phyloP scores from a whole-genome alignment of 30 jellyfish, hydroid and myxozoan species.

The Aurelia aurita complex sp. Pacific region DNA sequence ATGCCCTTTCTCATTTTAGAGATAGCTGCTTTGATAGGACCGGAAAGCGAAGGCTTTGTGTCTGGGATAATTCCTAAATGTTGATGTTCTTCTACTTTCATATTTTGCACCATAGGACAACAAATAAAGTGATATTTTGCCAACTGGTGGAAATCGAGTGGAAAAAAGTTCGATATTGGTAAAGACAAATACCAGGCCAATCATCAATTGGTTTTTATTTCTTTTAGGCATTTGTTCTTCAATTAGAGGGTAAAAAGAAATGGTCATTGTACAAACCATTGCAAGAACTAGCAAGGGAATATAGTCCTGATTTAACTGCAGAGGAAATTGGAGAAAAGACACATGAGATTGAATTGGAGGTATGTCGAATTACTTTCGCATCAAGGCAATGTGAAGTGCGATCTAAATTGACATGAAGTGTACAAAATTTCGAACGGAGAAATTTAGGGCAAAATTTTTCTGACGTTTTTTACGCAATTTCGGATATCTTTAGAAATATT shows the following conservation, averaged over 20 bases:
- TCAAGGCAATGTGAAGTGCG: too few relatives aligned
- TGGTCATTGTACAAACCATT: constrained; percentile 88
- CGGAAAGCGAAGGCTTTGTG: too few relatives aligned
- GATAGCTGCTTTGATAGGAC: too few relatives aligned
- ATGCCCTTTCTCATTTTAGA: too few relatives aligned
- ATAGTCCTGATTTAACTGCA: constrained; percentile 60
- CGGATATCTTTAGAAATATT: too few relatives aligned
- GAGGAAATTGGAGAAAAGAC: constrained; percentile 86
- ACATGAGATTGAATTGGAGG: constrained; percentile 83
- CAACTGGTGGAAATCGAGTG: not conserved
- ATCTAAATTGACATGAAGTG: too few relatives aligned
- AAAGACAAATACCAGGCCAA: not conserved
- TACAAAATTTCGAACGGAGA: too few relatives aligned
- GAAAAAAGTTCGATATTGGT: not conserved
- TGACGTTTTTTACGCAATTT: too few relatives aligned
- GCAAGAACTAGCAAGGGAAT: constrained; percentile 81
- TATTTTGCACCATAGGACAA: too few relatives aligned
- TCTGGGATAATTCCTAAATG: too few relatives aligned
- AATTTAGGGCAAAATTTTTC: too few relatives aligned
- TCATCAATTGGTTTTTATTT: not conserved
- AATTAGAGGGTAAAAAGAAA: constrained; percentile 86
- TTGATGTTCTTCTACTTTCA: too few relatives aligned
- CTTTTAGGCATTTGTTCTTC: constrained; percentile 84
- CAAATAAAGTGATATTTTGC: not conserved
- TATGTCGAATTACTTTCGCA: not conserved